Conservation (phyloP, 2,797 vertebrate genomes). For the Anisognathus igniventris region DNA sequence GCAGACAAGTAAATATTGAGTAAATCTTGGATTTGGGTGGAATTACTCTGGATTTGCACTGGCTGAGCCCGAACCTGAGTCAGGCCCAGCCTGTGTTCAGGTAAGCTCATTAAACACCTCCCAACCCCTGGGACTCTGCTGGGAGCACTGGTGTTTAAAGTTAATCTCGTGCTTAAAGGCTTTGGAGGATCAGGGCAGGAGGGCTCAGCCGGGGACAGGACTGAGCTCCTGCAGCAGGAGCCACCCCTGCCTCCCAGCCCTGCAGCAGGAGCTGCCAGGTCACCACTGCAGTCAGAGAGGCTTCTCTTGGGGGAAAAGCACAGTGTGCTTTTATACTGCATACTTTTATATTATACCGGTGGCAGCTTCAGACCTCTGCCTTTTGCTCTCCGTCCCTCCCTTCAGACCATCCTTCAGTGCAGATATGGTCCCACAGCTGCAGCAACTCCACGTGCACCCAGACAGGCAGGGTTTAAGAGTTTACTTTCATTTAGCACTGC, state of each 20-base stretch:
- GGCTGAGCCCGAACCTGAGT: not conserved
- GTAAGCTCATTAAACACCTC: slow-evolving; percentile 37
- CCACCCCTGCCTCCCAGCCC: not conserved
- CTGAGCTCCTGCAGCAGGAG: not conserved
- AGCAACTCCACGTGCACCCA: not conserved
- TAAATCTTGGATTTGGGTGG: slow-evolving; percentile 7
- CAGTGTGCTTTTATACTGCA: too few species aligned
- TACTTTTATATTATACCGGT: rapidly evolving
- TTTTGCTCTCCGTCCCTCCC: not conserved
- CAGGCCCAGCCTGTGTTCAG: not conserved
- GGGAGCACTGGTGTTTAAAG: not conserved
- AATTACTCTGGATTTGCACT: slow-evolving; percentile 28
- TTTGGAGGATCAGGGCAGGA: slow-evolving; percentile 1
- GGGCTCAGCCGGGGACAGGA: not conserved
- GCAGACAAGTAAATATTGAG: slow-evolving; percentile 9
- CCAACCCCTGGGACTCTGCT: not conserved
- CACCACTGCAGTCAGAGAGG: not conserved
- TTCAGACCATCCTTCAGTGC: not conserved
- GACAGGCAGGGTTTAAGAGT: not conserved
- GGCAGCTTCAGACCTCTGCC: not conserved
- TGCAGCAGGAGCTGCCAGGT: not conserved
- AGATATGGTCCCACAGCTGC: not conserved
- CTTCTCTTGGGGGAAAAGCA: not conserved
- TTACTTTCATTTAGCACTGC: not conserved
- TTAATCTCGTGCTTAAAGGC: not conserved